These are phyloP conservation scores for Mustela lutreola DNA, from an alignment of 2,113 vertebrate genomes.

Conservation along the genomic window DNA sequence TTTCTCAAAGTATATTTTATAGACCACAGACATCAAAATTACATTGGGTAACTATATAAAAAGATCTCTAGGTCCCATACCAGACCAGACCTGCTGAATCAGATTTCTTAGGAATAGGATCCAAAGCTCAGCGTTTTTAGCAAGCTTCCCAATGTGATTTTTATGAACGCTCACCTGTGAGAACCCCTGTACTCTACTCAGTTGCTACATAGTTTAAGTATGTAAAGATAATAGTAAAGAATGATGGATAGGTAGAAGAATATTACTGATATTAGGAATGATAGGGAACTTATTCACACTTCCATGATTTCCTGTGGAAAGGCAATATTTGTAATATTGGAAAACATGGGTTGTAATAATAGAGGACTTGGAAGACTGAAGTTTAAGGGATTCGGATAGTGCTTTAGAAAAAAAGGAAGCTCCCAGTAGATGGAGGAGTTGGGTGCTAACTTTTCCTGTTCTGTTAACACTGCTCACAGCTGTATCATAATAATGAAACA, in stretches of 20 bases:
- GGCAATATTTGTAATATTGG: neutral
- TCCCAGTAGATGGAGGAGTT: neutral
- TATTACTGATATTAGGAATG: neutral
- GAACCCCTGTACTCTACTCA: neutral
- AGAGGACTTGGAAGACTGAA: constrained; percentile 3
- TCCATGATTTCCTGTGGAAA: neutral
- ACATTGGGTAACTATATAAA: constrained; percentile 14
- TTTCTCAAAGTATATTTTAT: constrained; percentile 18
- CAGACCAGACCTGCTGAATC: constrained; percentile 42
- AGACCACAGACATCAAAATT: neutral
- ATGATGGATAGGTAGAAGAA: neutral
- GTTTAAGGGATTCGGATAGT: neutral
- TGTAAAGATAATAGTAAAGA: neutral
- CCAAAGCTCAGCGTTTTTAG: constrained; percentile 35
- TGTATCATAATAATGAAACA: neutral
- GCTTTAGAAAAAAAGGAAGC: constrained; percentile 46
- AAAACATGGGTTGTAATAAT: neutral
- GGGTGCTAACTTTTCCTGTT: neutral
- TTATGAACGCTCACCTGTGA: neutral
- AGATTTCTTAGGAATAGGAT: neutral
- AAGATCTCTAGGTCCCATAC: neutral
- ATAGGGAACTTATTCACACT: neutral
- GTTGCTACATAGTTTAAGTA: neutral
- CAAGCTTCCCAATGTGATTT: neutral
- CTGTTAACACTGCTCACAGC: neutral